Percentiles rank a stretch among this genome's conserved stretches.
Evolutionary conservation across 2,797 vertebrate species (phyloP).

Genomic region (Aldrovandia affinis): DNA sequence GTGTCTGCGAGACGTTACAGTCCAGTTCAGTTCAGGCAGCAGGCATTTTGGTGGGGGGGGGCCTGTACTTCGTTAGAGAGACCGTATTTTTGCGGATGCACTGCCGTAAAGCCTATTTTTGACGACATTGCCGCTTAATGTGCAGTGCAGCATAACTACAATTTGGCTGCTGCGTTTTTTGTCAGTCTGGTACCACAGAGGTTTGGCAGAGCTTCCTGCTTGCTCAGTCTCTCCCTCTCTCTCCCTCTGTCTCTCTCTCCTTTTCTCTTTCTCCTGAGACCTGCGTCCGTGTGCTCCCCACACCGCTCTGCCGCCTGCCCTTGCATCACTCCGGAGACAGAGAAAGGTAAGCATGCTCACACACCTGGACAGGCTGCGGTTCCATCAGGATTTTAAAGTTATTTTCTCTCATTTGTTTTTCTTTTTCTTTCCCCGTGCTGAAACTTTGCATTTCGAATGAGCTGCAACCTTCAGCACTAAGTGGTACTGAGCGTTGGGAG

Average conservation of each 20-base stretch:
- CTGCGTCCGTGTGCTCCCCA: background rate
- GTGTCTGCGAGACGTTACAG: background rate
- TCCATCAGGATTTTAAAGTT: background rate
- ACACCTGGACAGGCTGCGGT: background rate
- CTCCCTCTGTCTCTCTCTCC: background rate
- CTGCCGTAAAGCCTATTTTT: background rate
- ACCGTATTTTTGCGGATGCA: background rate
- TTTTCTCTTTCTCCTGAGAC: slow-evolving; percentile 16
- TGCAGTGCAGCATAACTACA: background rate
- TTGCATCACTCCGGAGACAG: background rate
- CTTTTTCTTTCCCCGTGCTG: background rate
- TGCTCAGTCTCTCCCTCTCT: slow-evolving; percentile 5
- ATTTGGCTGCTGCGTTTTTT: slow-evolving; percentile 8
- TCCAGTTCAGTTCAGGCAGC: background rate
- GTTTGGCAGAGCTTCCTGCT: slow-evolving; percentile 5
- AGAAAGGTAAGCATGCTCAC: slow-evolving; percentile 10
- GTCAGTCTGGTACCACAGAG: slow-evolving; percentile 9
- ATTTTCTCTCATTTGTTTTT: background rate
- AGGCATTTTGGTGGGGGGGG: background rate
- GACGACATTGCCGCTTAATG: background rate
- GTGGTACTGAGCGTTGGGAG: background rate
- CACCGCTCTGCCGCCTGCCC: background rate
- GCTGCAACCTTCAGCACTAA: background rate
- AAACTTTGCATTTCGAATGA: background rate
- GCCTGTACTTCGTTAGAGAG: slow-evolving; percentile 1